Conservation (phyloP, 2,113 vertebrate genomes). For the Chrysochloris asiatica region DNA sequence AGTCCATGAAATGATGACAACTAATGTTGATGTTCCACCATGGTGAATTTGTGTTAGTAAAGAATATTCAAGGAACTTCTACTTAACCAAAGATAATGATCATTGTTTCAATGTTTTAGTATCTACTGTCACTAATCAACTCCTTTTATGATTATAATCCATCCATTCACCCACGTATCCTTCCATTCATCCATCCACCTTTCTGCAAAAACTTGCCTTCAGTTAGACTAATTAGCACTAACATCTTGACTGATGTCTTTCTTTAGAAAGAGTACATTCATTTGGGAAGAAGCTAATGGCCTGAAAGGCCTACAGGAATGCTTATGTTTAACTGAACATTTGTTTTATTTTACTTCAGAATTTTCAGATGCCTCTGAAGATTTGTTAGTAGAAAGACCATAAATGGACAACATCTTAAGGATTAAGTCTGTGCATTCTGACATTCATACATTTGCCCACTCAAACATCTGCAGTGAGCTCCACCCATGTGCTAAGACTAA, state of each 20-base stretch:
- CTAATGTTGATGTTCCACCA: background rate
- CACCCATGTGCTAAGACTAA: background rate
- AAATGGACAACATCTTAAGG: background rate
- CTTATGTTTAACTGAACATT: constrained; percentile 66
- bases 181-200: background rate
- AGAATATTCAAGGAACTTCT: background rate
- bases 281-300: background rate
- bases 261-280: background rate
- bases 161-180: too few species aligned
- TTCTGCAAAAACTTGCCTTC: background rate
- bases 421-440: background rate
- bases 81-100: background rate
- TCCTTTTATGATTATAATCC: background rate
- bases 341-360: constrained; percentile 64
- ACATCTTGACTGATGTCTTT: background rate
- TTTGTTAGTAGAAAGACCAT: background rate
- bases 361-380: background rate
- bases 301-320: background rate
- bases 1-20: background rate
- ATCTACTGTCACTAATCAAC: background rate
- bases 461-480: background rate
- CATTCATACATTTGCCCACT: background rate
- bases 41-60: background rate
- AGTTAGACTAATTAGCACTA: background rate
- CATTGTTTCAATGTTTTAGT: background rate